Evolutionary conservation across 1,140 invertebrate genomes (phyloP), one percentile per base, ranked within the genome.

Genomic region (Drosophila mayri): DNA sequence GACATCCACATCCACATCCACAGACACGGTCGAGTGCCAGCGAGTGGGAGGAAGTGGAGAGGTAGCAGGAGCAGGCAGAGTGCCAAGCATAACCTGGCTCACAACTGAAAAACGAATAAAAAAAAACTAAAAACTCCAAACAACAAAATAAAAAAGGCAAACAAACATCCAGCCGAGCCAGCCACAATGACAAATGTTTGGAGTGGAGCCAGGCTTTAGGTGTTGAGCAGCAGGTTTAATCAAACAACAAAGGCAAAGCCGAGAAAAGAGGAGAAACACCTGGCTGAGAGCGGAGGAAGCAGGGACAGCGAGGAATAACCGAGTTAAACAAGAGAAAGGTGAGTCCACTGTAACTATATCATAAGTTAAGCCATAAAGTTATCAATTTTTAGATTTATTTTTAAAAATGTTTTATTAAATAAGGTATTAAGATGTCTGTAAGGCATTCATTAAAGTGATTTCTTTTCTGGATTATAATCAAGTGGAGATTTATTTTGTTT

Each of bases 151-250:
- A 20, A 35, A 20, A 11, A 43, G n/a, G 18, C 8, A 20, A 43
- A 5, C 18, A 43, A 47, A 28, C 25, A 47, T 63, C 55, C 44
- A 47, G 18, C 55, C 50, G n/a, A 30, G 50, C 14, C 44, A 58
- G 50, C 20, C 44, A 58, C 72, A 52, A 84, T 84, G 81, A 46
- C 49, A 66, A 85, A 85, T 67, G 54, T 68, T 76, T 72, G 65
- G 41, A 74, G 59, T 47, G 43, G 43, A 76, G 57, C 60, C 78
- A 68, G 73, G 55, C 75, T 73, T 74, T 86, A 81, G 73, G 50
- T 66, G 76, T 59, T 66, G 64, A 63, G 64, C 67, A 68, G 71
- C 67, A 68, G 71, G 54, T 79, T 60, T 67, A 74, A 66, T 54
- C 50, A 67, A 73, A 73, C 62, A 73, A 67, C 38, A 58, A 58